phyloP scores from a whole-genome alignment of 2,888 invertebrate species.

The Gastracanthus pulcherrimus region DNA sequence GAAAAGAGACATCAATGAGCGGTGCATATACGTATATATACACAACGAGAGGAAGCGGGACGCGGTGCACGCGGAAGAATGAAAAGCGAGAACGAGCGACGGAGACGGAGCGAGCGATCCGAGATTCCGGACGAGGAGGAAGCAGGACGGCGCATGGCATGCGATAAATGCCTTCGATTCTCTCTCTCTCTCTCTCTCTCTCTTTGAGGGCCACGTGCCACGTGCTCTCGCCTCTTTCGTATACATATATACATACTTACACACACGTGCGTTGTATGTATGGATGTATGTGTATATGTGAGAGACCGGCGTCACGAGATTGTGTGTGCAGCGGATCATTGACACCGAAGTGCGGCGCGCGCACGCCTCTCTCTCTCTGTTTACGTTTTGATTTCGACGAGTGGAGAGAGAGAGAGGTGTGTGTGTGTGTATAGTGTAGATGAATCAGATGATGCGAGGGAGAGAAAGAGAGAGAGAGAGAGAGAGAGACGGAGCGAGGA shows the following conservation, averaged over 20 bases:
- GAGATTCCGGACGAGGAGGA: no score
- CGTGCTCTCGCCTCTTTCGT: no score
- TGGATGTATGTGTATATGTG: no score
- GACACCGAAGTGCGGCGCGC: conserved; percentile 12
- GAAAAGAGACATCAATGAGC: not conserved
- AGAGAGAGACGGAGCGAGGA: not conserved
- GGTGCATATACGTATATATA: not conserved
- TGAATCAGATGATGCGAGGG: not conserved
- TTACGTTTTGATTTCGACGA: conserved; percentile 7
- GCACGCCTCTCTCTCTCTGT: not conserved
- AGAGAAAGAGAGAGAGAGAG: not conserved
- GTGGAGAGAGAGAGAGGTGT: not conserved
- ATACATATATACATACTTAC: no score
- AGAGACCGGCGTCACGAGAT: no score
- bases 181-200: conserved; percentile 48
- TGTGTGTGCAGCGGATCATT: conserved; percentile 12
- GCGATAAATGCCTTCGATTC: conserved; percentile 2
- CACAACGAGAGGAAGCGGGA: not conserved
- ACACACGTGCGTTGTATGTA: no score
- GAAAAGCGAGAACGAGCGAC: not conserved
- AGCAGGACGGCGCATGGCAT: not conserved
- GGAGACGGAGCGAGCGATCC: not conserved
- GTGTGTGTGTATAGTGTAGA: not conserved
- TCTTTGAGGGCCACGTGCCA: conserved; percentile 26
- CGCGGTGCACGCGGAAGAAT: not conserved